phyloP scores from a whole-genome alignment of 2,113 vertebrate genomes.

The Daphoenositta chrysoptera region DNA sequence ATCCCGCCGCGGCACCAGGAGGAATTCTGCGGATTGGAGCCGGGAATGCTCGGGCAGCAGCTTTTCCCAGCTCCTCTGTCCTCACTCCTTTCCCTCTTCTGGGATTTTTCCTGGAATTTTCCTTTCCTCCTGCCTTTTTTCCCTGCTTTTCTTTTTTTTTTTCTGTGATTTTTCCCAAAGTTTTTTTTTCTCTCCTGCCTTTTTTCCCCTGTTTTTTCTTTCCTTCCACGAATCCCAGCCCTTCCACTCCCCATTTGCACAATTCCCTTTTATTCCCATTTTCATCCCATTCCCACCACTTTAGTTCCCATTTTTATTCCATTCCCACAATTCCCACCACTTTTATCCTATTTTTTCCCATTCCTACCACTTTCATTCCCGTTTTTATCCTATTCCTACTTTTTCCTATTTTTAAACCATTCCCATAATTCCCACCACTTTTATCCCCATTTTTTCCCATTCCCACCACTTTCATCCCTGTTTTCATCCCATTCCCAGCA shows the following conservation, averaged over 20 bases:
- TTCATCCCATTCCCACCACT: too few relatives aligned
- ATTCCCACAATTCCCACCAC: rapidly evolving
- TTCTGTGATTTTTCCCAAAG: not conserved
- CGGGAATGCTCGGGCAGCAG: not conserved
- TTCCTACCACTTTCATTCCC: not conserved
- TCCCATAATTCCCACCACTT: too few relatives aligned
- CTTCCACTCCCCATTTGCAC: not conserved
- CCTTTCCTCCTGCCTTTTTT: not conserved
- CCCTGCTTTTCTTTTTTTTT: not conserved
- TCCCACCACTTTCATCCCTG: too few relatives aligned
- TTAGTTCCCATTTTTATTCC: too few relatives aligned
- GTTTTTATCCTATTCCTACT: too few relatives aligned
- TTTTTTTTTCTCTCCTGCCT: not conserved
- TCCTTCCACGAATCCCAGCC: not conserved
- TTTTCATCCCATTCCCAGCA: too few relatives aligned
- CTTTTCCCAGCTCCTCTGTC: not conserved
- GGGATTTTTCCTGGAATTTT: not conserved
- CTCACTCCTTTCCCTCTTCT: not conserved
- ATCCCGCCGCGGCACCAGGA: not conserved
- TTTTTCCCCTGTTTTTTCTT: not conserved
- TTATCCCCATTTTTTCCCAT: too few relatives aligned
- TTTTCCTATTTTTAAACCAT: too few relatives aligned
- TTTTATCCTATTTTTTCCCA: not conserved
- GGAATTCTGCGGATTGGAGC: not conserved
- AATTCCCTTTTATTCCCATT: not conserved